Conservation (phyloP, 2,113 vertebrate genomes). For the Cinclus cinclus region DNA sequence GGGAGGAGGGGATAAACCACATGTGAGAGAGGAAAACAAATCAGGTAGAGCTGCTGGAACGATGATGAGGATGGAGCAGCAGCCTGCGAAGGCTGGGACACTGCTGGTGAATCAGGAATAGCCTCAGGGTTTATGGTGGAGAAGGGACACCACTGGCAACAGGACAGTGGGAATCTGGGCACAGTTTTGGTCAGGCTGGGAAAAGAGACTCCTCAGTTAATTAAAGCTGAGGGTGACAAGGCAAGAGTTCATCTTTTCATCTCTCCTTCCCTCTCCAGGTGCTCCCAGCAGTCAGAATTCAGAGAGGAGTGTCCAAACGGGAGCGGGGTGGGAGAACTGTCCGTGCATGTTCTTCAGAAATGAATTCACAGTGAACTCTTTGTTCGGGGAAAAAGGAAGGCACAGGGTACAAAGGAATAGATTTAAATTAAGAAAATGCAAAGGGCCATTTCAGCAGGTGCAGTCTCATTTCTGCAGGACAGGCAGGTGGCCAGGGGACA, state of each 20-base stretch:
- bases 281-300: not conserved
- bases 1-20: not conserved
- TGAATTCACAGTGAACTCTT: not conserved
- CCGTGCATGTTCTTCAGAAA: not conserved
- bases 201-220: not conserved
- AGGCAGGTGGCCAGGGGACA: not conserved
- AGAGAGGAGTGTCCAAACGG: not conserved
- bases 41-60: not conserved
- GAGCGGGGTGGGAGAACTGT: not conserved
- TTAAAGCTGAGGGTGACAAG: not conserved
- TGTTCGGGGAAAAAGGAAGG: not conserved
- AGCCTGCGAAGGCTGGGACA: not conserved
- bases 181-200: not conserved
- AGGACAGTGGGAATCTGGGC: not conserved
- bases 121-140: not conserved
- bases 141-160: not conserved
- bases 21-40: rapidly evolving
- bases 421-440: not conserved
- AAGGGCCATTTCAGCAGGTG: not conserved
- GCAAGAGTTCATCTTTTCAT: not conserved
- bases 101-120: not conserved
- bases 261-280: not conserved
- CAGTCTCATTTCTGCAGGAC: not conserved
- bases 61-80: not conserved
- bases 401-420: not conserved